A percentile compares a stretch with the other conserved stretches of the same genome.
These are phyloP conservation scores for Siniperca knerii DNA, from an alignment of 2,113 vertebrate genomes.

Conservation along the genomic window DNA sequence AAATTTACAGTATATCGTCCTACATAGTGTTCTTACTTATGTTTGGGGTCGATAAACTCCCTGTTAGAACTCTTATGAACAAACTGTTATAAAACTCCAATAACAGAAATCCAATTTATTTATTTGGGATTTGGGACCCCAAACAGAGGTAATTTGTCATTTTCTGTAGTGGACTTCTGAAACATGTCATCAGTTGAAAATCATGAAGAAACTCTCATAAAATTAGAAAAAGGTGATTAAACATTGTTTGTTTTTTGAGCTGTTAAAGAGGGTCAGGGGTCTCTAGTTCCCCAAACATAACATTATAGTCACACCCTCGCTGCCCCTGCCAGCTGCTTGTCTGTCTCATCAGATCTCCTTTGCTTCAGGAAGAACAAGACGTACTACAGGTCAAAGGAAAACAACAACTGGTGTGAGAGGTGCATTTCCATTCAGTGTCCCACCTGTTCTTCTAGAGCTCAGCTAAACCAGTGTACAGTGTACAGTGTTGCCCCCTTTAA, in stretches of 20 bases:
- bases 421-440: conserved; percentile 8
- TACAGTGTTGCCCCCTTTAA: conserved; percentile 38
- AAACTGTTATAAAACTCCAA: not conserved
- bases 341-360: conserved; percentile 1
- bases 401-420: conserved; percentile 37
- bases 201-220: too few relatives aligned
- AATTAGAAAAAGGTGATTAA: too few relatives aligned
- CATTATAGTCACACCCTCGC: not conserved
- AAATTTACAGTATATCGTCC: too few relatives aligned
- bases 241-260: too few relatives aligned
- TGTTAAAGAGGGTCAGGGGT: not conserved
- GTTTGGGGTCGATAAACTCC: not conserved
- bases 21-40: not conserved
- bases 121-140: not conserved
- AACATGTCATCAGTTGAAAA: too few relatives aligned
- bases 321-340: conserved; percentile 20
- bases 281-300: not conserved
- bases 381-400: conserved; percentile 5
- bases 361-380: not conserved
- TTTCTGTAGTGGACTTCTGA: too few relatives aligned
- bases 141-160: too few relatives aligned
- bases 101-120: not conserved
- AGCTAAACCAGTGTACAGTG: conserved; percentile 2
- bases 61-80: not conserved
- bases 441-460: conserved; percentile 41